Base-by-base conservation (phyloP, 1,140 invertebrate genomes). In the Plutomurus gul region DNA sequence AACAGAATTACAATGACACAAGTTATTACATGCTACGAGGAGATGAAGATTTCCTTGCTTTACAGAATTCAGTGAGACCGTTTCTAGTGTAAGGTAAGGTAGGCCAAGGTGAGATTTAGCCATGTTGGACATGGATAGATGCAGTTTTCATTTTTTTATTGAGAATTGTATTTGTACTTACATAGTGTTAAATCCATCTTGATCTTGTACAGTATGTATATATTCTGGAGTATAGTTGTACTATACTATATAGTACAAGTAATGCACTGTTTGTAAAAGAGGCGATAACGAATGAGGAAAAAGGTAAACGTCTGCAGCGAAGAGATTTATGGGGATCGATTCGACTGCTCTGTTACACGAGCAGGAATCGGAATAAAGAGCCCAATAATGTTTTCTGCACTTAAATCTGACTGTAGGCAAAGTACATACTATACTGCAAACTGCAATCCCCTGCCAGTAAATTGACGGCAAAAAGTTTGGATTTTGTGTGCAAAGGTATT, bases 61-160 rank as follows among this genome's bases (percentile, higher is more conserved):
- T 43, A 43, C 39, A 8, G 2, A 43, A 43, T 43, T 10, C n/a
- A 43, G 39, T 43, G 39, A 13, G n/a, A 10, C n/a, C 10, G 11
- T 43, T 43, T 43, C n/a, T 43, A 43, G n/a, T n/a, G n/a, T n/a
- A 43, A 43, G n/a, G 56, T 30, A 49, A 65, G 56, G 56, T 65
- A 65, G 56, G 56, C 56, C 56, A 65, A 65, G 56, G 56, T 65
- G 56, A 65, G 56, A 65, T 33, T 25, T 33, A n/a, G n/a, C 18
- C 18, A 65, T 65, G 18, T n/a, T 33, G 30, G 25, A n/a, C 25
- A 65, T 33, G 30, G 49, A 25, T 13, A n/a, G n/a, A n/a, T 30
- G 20, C 49, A 56, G 11, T 56, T 11, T 60, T 65, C 36, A 33
- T 36, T 27, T 7, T 33, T 65, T 36, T 25, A 16, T 7, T 8